Percentiles rank a stretch among this genome's conserved stretches.
phyloP scores from a whole-genome alignment of 2,113 vertebrate species.

The Mus pahari region DNA sequence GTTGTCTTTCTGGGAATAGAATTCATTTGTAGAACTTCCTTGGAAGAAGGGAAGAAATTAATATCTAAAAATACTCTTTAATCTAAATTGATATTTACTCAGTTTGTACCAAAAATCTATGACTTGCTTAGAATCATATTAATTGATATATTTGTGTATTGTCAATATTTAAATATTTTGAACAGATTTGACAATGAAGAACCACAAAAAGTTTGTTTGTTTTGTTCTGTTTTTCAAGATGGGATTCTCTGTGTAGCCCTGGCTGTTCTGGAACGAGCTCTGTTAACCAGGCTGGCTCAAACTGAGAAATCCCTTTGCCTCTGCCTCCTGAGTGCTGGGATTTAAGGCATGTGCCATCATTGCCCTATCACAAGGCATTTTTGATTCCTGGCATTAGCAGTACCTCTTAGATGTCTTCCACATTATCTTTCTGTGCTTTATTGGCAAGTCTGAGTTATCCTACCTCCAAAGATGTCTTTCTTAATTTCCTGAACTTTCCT shows the following conservation, averaged over 20 bases:
- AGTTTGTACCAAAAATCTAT: background rate
- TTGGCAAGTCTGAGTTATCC: constrained; percentile 9
- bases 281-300: background rate
- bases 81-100: constrained; percentile 12
- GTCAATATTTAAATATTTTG: constrained; percentile 46
- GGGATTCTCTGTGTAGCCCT: background rate
- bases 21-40: constrained; percentile 22
- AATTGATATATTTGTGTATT: background rate
- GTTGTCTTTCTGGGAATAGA: background rate
- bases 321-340: background rate
- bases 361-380: background rate
- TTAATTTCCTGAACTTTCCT: background rate
- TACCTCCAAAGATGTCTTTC: background rate
- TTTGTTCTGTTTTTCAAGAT: background rate
- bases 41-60: background rate
- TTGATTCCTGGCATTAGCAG: background rate
- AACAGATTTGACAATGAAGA: constrained; percentile 15
- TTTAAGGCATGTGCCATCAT: background rate
- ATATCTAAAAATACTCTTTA: background rate
- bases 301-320: background rate
- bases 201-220: background rate
- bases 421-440: background rate
- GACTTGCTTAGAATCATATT: constrained; percentile 11
- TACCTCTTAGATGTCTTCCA: background rate
- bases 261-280: background rate